Base-by-base conservation (phyloP, 2,888 invertebrate genomes). In the Platypus cylindrus region DNA sequence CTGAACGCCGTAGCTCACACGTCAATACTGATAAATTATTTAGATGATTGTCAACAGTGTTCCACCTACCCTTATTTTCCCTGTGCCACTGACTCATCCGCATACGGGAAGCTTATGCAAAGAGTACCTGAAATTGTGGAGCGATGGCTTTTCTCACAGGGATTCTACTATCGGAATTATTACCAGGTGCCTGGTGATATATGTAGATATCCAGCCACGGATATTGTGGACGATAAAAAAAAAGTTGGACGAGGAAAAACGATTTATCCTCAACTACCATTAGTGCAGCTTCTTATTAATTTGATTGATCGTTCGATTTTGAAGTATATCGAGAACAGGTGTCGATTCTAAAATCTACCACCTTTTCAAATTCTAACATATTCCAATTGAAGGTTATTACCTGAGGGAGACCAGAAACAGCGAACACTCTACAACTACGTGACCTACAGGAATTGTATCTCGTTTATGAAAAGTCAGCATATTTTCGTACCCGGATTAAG, bases 81-180 rank as follows among this genome's bases (percentile, higher is more conserved):
- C 4, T 7, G 22, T 1, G 37, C 40, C 1, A 16, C 37, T 5
- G 37, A 49, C 16, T 25, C 43, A 1, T 40, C 36, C 1, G 38
- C 36, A 1, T 51, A 51, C 26, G 51, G 48, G 3, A 32, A 38
- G 4, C 45, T 55, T 24, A 49, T 62, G 51, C 39, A 46, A 7
- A 39, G 41, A 24, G 45, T 55, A 2, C 17, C 53, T 9, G 36
- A 43, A 2, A 49, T 52, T 1, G 47, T 59, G 0, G 66, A 67
- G 45, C 46, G 55, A 23, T 66, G 65, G 64, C 17, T 67, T 2
- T 64, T 40, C 28, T 44, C 47, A 12, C 58, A 60, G 51, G 52
- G 55, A 2, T 58, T 55, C 32, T 51, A 45, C 29, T 43, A 40
- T 15, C 48, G 39, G 5, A 35, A 40, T 3, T 55, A 45, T 31